Evolutionary conservation across 2,113 vertebrate genomes (phyloP).

Genomic region (Grantiella picta): DNA sequence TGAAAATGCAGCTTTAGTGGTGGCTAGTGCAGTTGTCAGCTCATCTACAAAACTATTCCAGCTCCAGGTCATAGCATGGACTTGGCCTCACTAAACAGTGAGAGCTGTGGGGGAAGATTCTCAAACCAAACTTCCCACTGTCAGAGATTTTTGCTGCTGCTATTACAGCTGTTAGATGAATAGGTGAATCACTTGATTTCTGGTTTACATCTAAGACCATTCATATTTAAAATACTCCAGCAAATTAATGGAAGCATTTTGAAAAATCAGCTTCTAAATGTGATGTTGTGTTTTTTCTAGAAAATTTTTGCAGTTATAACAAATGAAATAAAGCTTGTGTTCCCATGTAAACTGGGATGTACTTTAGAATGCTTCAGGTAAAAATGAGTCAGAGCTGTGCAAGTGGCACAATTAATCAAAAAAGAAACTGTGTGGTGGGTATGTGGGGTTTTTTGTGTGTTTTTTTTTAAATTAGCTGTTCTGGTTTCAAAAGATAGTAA

Average conservation of each 20-base stretch:
- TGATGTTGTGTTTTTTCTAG: not conserved
- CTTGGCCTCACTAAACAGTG: not conserved
- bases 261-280: not conserved
- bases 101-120: not conserved
- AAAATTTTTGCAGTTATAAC: not conserved
- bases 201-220: not conserved
- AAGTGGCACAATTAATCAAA: not conserved
- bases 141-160: not conserved
- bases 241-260: not conserved
- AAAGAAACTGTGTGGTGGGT: not conserved
- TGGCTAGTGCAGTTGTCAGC: not conserved
- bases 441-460: not conserved
- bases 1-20: not conserved
- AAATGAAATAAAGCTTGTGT: not conserved
- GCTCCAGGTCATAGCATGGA: not conserved
- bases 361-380: not conserved
- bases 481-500: not conserved
- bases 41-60: not conserved
- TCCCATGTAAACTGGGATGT: not conserved
- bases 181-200: not conserved
- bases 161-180: not conserved
- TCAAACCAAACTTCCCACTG: not conserved
- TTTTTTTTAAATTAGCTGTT: not conserved
- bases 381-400: not conserved
- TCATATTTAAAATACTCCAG: not conserved